Percentiles rank a stretch among this genome's conserved stretches.
Evolutionary conservation across 2,797 vertebrate genomes (phyloP).

Genomic region (Danio choprae): DNA sequence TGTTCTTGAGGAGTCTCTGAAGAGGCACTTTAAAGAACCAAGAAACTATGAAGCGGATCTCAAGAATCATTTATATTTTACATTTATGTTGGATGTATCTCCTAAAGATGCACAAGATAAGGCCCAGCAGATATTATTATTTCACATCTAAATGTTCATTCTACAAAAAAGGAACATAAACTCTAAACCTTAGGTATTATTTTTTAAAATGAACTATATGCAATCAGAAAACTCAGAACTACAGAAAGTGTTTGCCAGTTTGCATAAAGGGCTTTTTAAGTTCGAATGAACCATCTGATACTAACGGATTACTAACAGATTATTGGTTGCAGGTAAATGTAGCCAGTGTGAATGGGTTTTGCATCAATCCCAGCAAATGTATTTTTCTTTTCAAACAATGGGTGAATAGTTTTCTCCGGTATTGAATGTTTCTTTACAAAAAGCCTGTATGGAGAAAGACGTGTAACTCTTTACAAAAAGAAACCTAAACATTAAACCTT

Average conservation of each 20-base stretch:
- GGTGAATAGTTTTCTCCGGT: neutral
- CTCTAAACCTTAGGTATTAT: no score
- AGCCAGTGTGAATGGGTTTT: neutral
- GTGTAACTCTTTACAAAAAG: neutral
- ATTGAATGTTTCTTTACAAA: neutral
- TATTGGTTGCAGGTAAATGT: no score
- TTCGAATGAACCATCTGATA: no score
- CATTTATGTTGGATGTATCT: neutral
- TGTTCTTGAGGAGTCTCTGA: neutral
- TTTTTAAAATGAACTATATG: no score
- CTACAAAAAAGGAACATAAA: neutral
- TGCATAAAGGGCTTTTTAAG: no score
- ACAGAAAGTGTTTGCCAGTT: no score
- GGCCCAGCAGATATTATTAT: neutral
- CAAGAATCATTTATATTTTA: neutral
- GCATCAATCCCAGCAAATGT: neutral
- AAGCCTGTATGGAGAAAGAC: neutral
- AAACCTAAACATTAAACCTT: no score
- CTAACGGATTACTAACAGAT: no score
- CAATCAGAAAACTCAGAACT: no score
- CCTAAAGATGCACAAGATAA: neutral
- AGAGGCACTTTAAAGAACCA: neutral
- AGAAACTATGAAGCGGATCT: neutral
- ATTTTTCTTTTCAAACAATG: neutral
- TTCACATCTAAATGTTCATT: neutral